Base-by-base conservation (phyloP, 2,113 vertebrate genomes). In the Cyanocitta stelleri region DNA sequence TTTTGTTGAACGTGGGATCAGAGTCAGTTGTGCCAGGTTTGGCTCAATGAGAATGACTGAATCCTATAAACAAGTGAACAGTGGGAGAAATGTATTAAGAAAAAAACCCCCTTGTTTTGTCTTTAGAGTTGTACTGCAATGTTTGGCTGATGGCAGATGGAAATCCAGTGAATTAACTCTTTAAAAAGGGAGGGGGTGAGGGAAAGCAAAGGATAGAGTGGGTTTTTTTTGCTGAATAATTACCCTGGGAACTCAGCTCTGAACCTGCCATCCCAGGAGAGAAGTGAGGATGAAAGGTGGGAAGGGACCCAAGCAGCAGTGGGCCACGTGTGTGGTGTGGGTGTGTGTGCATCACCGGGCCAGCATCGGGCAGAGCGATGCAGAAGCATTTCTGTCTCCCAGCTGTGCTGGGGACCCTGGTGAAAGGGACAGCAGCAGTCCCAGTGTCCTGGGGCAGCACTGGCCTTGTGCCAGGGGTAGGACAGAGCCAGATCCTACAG, bases 41-140 rank as follows among this genome's bases (percentile, higher is more conserved):
- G 87, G 68, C 94, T 95, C n/a, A 3, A 93, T 85, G 85, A 84
- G 72, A 88, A 55, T 59, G 79, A 96, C 79, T 78, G 95, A 80
- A 85, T 92, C 64, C 77, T 81, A 95, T 91, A 96, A 97, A 97
- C 84, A 84, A 95, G 89, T 61, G 95, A 96, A 93, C 89, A 78
- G 52, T 74, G 52, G 85, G 77, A 84, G 90, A 96, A 96, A 96
- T 6, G 20, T 74, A 87, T 92, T 68, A 90, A 61, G 66, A 7
- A n/a, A 75, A 58, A 43, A 43, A 43, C 7, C 62, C 14, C 71
- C 19, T 94, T 93, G 71, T 95, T 97, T 95, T 95, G 80, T 94
- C 73, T 96, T 89, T 48, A 27, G 90, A 89, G 49, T 75, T 85
- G 69, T 89, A 73, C 61, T 87, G 93, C 32, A 79, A 7, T 8